Base-by-base conservation (phyloP, 2,888 invertebrate genomes). In the Zaprionus obscuricornis region DNA sequence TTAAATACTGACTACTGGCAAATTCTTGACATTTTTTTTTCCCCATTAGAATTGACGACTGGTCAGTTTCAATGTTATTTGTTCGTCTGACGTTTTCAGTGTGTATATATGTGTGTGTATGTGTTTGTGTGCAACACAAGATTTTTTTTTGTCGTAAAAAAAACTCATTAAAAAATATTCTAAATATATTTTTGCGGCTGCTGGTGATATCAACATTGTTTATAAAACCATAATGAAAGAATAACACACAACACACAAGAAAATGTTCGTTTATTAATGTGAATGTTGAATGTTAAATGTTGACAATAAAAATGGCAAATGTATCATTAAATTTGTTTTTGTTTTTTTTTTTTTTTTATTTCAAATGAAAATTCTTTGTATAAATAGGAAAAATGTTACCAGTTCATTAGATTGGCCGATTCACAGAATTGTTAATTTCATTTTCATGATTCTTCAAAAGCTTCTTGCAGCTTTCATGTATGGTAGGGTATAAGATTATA, bases 141-240 rank as follows among this genome's bases (percentile, higher is more conserved):
- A n/a, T n/a, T 33, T 39, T 34, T 59, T 34, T 34, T 10, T 26
- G 31, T 33, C 55, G 8, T 49, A 39, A 49, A 64, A 57, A 45
- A n/a, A 20, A 27, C 24, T 7, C 18, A 47, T 57, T 46, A 65
- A 51, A n/a, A 65, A 37, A 37, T 57, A 37, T 58, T 52, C 34
- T 16, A 26, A 33, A 52, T 45, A 39, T 40, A 52, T 50, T 14
- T n/a, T 46, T 40, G 34, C n/a, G 45, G 11, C n/a, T 13, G 11
- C n/a, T 13, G 59, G 66, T 66, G 60, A 71, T 59, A 59, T 68
- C 59, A 71, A 66, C 54, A 31, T 42, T 70, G 29, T 46, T 54
- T 70, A 46, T 57, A 5, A 34, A 70, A 40, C 43, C 37, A 20
- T 50, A 46, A 56, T 37, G 13, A 22, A 59, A 33, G 8, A 16